phyloP scores from a whole-genome alignment of 2,113 vertebrate genomes.

The Vulpes lagopus region DNA sequence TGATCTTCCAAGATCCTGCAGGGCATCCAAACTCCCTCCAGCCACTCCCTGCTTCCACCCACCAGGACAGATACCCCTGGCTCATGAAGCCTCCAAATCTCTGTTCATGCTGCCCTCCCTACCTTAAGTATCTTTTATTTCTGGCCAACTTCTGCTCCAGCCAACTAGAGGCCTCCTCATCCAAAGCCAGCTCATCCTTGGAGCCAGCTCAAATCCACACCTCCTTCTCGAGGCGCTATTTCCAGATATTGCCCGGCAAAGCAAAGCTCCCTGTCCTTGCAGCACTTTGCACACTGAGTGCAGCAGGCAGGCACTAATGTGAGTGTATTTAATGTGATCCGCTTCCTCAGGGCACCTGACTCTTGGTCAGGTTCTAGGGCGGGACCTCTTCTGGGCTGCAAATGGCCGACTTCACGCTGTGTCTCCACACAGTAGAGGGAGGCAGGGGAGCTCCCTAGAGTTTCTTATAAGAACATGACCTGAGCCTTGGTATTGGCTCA shows the following conservation, averaged over 20 bases:
- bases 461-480: too few relatives aligned
- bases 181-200: not conserved
- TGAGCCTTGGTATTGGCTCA: not conserved
- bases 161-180: not conserved
- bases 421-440: too few relatives aligned
- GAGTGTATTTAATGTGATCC: not conserved
- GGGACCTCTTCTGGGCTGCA: too few relatives aligned
- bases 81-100: not conserved
- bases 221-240: not conserved
- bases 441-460: too few relatives aligned
- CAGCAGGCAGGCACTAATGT: not conserved
- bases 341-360: too few relatives aligned
- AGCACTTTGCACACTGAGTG: accelerated
- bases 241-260: not conserved
- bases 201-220: not conserved
- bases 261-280: not conserved
- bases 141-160: not conserved
- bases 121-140: not conserved
- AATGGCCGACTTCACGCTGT: too few relatives aligned
- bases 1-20: not conserved
- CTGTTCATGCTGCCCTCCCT: not conserved
- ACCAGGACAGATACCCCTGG: not conserved
- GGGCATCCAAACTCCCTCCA: not conserved
- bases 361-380: too few relatives aligned
- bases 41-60: not conserved